Evolutionary conservation across 64 coral and sea anemone genomes (phyloP), one percentile per base, ranked within the genome.

Genomic region (Pocillopora damicornis): DNA sequence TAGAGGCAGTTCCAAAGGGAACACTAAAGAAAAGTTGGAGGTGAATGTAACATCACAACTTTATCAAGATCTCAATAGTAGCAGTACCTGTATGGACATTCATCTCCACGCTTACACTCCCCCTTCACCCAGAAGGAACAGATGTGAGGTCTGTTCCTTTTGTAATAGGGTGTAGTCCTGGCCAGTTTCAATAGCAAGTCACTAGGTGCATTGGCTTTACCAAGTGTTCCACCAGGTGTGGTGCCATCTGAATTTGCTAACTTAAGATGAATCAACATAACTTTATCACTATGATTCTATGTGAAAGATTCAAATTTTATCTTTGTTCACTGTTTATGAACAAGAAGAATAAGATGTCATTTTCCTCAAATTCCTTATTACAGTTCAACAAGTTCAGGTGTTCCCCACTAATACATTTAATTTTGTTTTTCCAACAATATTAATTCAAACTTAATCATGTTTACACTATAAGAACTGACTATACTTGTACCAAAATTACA

Each of bases 81-180:
- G n/a, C 81, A 51, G 35, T 51, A 99, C 97, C 97, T 99, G 83
- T 99, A 99, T 18, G 97, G 97, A 59, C 97, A 99, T 84, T 99
- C 97, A 65, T 99, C 97, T 30, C 97, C 97, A 59, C 97, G 84
- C 76, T 95, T 99, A 42, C 97, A 99, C n/a, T 99, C 97, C 20
- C 97, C 97, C 37, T 99, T 99, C 4, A 99, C 97, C 97, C 97
- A 99, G 72, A 99, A 99, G 61, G 97, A 99, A 20, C 97, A 99
- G 17, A 99, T 90, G 30, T 99, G 97, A 14, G 97, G 97, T 66
- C 97, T 83, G 76, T 99, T 99, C 16, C 97, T 89, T 36, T 99
- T 99, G 22, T 99, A 99, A 76, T 99, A 99, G n/a, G 97, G 97
- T 18, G 97, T 94, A 22, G 97, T 99, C 88, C 97, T 95, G 71